Conservation (phyloP, 2,113 vertebrate genomes). For the Macrotis lagotis region DNA sequence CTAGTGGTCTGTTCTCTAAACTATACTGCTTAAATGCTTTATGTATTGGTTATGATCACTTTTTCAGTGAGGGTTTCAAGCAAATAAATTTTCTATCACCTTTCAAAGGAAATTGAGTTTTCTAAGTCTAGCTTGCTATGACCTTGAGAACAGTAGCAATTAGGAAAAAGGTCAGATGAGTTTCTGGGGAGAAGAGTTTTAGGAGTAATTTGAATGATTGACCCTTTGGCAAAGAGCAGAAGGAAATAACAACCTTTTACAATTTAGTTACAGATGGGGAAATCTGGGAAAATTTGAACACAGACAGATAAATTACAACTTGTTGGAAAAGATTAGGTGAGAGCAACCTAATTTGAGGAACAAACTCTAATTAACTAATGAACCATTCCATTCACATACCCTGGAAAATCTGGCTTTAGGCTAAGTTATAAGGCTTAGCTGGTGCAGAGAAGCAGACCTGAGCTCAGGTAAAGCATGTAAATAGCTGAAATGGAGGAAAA, state of each 20-base stretch:
- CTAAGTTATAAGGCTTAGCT: neutral
- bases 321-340: constrained; percentile 4
- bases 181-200: neutral
- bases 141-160: neutral
- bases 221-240: neutral
- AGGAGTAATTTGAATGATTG: neutral
- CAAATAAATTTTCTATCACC: neutral
- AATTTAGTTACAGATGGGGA: neutral
- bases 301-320: neutral
- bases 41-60: neutral
- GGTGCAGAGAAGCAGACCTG: constrained; percentile 1
- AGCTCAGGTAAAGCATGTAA: neutral
- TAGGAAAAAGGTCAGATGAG: neutral
- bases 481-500: constrained; percentile 5
- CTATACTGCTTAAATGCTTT: neutral
- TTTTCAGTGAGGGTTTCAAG: neutral
- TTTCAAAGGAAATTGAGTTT: neutral
- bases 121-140: neutral
- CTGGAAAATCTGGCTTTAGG: neutral
- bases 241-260: neutral
- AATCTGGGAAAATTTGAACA: neutral
- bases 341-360: neutral
- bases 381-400: neutral
- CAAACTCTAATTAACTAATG: constrained; percentile 21
- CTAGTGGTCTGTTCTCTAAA: neutral